Percentiles rank a stretch among this genome's conserved stretches.
phyloP scores from a whole-genome alignment of 2,113 vertebrate species.

The Melanerpes formicivorus region DNA sequence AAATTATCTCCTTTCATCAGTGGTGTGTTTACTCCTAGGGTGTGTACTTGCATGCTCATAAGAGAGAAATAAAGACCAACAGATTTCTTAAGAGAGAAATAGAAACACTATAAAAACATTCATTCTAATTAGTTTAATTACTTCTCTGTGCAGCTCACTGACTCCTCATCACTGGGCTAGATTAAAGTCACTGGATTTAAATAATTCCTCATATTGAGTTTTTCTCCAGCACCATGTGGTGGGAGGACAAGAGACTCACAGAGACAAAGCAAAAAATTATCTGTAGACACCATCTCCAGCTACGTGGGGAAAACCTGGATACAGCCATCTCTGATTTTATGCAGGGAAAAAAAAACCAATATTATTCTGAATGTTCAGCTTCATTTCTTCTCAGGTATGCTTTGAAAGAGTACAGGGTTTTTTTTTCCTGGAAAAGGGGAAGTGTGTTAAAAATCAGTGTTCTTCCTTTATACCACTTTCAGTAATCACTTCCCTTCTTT shows the following conservation, averaged over 20 bases:
- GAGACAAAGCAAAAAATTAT: not conserved
- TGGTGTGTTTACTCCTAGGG: not conserved
- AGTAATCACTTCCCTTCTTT: not conserved
- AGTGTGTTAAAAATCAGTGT: not conserved
- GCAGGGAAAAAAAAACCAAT: not conserved
- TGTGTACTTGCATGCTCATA: not conserved
- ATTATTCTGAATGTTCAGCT: not conserved
- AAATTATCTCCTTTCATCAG: constrained; percentile 32
- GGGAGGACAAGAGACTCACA: not conserved
- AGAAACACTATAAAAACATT: constrained; percentile 35
- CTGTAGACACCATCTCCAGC: not conserved
- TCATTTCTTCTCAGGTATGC: not conserved
- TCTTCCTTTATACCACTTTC: not conserved
- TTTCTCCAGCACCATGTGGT: not conserved
- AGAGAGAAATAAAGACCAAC: constrained; percentile 32
- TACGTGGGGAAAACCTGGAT: not conserved
- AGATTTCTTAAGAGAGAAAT: constrained; percentile 7
- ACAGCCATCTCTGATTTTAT: not conserved
- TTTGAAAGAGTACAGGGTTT: not conserved
- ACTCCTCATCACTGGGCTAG: not conserved
- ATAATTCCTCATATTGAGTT: not conserved
- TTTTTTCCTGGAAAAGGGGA: not conserved
- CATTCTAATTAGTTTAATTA: constrained; percentile 52
- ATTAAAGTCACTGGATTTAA: constrained; percentile 29
- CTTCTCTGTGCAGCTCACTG: constrained; percentile 7